Percentiles rank a stretch among this genome's conserved stretches.
phyloP scores from a whole-genome alignment of 1,140 invertebrate species.

The Teleogryllus occipitalis region DNA sequence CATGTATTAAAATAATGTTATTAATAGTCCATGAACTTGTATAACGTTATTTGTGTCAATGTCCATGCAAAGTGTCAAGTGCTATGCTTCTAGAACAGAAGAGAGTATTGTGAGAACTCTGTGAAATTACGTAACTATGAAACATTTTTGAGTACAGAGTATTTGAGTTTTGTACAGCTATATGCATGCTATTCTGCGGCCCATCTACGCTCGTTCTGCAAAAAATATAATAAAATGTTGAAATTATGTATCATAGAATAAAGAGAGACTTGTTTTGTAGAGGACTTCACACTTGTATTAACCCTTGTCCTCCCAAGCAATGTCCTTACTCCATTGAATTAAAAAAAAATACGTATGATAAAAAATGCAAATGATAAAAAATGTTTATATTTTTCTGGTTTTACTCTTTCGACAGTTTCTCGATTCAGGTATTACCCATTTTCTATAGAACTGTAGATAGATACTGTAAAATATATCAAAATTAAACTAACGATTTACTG shows the following conservation, averaged over 20 bases:
- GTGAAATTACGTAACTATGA: background rate
- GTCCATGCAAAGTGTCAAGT: background rate
- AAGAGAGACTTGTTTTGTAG: conserved; percentile 4
- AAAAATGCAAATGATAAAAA: no score
- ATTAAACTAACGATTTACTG: no score
- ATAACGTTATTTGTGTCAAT: conserved; percentile 1
- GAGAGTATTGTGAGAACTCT: background rate
- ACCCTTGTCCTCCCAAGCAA: background rate
- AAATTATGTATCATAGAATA: background rate
- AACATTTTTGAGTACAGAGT: background rate
- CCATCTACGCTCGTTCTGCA: background rate
- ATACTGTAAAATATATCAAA: no score
- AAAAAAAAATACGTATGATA: background rate
- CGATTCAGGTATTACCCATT: no score
- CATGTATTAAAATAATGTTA: background rate
- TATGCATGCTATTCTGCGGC: background rate
- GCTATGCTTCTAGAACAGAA: background rate
- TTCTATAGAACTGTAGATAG: no score
- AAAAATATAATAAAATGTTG: conserved; percentile 6
- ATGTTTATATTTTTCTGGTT: no score
- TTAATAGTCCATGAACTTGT: background rate
- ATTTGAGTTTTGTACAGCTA: background rate
- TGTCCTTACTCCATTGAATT: background rate
- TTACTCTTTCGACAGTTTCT: no score
- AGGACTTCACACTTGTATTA: background rate